These are phyloP conservation scores for Alcedo quadribrachys DNA, from an alignment of 2,797 vertebrate species.

Conservation along the genomic window DNA sequence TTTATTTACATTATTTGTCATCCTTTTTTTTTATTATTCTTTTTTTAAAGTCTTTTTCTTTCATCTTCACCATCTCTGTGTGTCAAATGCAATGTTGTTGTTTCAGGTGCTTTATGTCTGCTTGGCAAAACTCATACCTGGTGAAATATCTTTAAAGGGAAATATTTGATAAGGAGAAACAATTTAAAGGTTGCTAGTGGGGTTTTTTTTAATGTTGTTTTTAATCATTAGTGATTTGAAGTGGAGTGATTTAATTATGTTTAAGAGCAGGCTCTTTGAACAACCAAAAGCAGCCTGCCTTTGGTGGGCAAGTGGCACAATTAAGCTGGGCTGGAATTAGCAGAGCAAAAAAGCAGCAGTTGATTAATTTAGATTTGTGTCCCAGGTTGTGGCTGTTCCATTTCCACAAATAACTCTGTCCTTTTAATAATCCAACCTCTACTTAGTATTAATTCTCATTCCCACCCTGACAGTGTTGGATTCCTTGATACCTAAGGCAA, in stretches of 20 bases:
- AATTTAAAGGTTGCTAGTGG: not conserved
- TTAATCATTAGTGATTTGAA: not conserved
- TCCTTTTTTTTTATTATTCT: not conserved
- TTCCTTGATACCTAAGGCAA: not conserved
- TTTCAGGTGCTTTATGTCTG: not conserved
- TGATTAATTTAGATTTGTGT: not conserved
- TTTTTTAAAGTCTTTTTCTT: not conserved
- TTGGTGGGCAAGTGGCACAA: not conserved
- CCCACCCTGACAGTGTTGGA: not conserved
- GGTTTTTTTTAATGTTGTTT: not conserved
- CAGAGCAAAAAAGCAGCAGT: not conserved
- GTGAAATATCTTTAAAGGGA: not conserved
- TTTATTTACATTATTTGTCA: not conserved
- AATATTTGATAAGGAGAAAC: not conserved
- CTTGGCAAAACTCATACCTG: not conserved
- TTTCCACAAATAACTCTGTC: not conserved
- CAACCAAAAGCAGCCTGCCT: fast-evolving
- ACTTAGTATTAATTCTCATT: not conserved
- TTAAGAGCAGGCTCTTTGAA: not conserved
- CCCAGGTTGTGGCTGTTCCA: not conserved
- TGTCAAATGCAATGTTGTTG: not conserved
- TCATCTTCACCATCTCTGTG: not conserved
- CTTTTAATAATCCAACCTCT: not conserved
- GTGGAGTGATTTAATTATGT: not conserved
- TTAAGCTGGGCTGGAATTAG: not conserved